A percentile compares a stretch with the other conserved stretches of the same genome.
phyloP scores from a whole-genome alignment of 1,140 invertebrate species.

The Habropoda laboriosa region DNA sequence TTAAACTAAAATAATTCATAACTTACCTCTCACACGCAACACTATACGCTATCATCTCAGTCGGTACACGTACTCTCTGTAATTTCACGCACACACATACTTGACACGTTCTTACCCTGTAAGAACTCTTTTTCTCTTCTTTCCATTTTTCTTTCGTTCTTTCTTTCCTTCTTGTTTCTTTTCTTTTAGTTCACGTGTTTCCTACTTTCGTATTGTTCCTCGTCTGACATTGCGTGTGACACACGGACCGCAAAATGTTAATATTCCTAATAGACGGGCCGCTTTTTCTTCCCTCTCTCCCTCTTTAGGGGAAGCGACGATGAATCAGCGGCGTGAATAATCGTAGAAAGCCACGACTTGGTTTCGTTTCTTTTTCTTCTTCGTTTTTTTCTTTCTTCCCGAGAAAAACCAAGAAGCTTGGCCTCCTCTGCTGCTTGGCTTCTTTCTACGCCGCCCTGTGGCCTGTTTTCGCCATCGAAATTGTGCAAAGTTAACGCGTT shows the following conservation, averaged over 20 bases:
- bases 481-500: constrained; percentile 3
- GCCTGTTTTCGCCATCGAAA: neutral
- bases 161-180: neutral
- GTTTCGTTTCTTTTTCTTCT: constrained; percentile 21
- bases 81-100: no score
- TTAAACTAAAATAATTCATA: no score
- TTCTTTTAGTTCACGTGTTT: neutral
- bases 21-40: no score
- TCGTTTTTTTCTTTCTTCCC: no score
- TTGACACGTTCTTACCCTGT: no score
- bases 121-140: no score
- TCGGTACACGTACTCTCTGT: no score
- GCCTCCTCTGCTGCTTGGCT: neutral
- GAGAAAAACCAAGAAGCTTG: neutral
- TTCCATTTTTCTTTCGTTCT: no score
- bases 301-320: neutral
- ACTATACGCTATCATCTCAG: no score
- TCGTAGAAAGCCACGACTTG: constrained; percentile 15
- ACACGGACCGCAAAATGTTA: neutral
- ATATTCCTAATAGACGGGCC: neutral
- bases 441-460: no score
- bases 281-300: constrained; percentile 6
- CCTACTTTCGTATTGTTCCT: neutral
- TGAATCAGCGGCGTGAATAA: constrained; percentile 29
- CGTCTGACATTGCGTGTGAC: neutral